These are phyloP conservation scores for Cepaea hortensis DNA, from an alignment of 2,888 invertebrate genomes.

Conservation along the genomic window DNA sequence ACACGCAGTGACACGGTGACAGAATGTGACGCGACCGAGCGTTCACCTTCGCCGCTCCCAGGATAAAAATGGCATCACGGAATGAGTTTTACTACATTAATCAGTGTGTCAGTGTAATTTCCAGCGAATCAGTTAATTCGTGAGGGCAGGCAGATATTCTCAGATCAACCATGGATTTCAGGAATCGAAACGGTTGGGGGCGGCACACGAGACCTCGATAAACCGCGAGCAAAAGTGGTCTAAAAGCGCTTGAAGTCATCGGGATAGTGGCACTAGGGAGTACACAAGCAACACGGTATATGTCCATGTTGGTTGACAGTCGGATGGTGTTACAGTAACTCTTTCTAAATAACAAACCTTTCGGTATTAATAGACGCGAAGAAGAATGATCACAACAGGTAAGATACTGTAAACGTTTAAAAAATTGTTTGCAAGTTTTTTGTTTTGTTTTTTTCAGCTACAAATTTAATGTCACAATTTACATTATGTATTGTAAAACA, in stretches of 20 bases:
- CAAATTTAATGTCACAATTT: neutral
- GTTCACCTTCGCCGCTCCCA: constrained; percentile 4
- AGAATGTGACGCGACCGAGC: constrained; percentile 17
- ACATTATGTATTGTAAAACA: neutral
- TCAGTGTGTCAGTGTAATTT: constrained; percentile 43
- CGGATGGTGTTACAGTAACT: neutral
- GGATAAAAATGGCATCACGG: constrained; percentile 29
- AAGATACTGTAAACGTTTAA: neutral
- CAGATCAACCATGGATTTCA: constrained; percentile 39
- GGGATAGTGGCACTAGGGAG: neutral
- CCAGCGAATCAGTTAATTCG: constrained; percentile 43
- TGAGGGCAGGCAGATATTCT: constrained; percentile 27
- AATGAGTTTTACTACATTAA: constrained; percentile 41
- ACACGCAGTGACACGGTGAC: constrained; percentile 14
- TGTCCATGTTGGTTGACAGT: neutral
- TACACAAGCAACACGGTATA: neutral
- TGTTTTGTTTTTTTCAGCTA: neutral
- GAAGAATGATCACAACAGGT: constrained; percentile 31
- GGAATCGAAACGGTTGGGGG: constrained; percentile 33
- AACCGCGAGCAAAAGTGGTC: constrained; percentile 21
- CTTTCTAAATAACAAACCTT: neutral
- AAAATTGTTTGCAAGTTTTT: neutral
- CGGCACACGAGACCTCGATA: constrained; percentile 36
- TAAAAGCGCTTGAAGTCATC: constrained; percentile 3
- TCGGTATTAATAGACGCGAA: neutral